phyloP scores from a whole-genome alignment of 2,888 invertebrate species.

The Drosophila ustulata region DNA sequence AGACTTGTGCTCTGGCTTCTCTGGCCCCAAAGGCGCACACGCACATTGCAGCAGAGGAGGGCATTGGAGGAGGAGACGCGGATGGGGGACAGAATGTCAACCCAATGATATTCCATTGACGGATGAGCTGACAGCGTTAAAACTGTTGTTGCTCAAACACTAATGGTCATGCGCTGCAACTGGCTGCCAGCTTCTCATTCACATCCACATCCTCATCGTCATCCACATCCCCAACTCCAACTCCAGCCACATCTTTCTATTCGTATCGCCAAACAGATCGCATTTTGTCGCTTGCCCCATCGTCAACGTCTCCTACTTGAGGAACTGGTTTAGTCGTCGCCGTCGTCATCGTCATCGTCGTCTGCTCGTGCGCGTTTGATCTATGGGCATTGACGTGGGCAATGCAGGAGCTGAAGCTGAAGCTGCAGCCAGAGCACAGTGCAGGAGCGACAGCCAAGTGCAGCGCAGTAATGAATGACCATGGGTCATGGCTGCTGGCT shows the following conservation, averaged over 20 bases:
- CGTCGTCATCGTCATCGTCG: neutral
- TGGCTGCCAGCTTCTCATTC: conserved; percentile 20
- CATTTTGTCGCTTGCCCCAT: conserved; percentile 75
- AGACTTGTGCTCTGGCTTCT: conserved; percentile 21
- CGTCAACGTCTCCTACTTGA: conserved; percentile 28
- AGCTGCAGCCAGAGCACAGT: conserved; percentile 33
- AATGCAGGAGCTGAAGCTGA: conserved; percentile 34
- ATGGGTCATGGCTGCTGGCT: conserved; percentile 78
- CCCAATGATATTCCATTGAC: conserved; percentile 84
- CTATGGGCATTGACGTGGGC: conserved; percentile 66
- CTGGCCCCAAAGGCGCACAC: conserved; percentile 53
- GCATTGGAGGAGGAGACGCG: conserved; percentile 54
- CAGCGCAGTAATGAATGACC: conserved; percentile 81
- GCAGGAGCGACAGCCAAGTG: conserved; percentile 67
- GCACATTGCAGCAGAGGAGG: conserved; percentile 32
- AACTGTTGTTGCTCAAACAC: conserved; percentile 83
- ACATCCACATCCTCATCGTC: conserved; percentile 20
- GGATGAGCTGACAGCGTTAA: conserved; percentile 85
- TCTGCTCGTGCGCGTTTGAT: conserved; percentile 68
- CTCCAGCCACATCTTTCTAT: conserved; percentile 20
- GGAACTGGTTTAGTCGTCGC: conserved; percentile 64
- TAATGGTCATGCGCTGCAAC: conserved; percentile 72
- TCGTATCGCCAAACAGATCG: conserved; percentile 72
- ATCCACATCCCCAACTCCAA: conserved; percentile 8
- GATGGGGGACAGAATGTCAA: conserved; percentile 79